Percentiles rank a stretch among this genome's conserved stretches.
phyloP scores from a whole-genome alignment of 2,797 vertebrate species.

The Melanotaenia pygmaea region DNA sequence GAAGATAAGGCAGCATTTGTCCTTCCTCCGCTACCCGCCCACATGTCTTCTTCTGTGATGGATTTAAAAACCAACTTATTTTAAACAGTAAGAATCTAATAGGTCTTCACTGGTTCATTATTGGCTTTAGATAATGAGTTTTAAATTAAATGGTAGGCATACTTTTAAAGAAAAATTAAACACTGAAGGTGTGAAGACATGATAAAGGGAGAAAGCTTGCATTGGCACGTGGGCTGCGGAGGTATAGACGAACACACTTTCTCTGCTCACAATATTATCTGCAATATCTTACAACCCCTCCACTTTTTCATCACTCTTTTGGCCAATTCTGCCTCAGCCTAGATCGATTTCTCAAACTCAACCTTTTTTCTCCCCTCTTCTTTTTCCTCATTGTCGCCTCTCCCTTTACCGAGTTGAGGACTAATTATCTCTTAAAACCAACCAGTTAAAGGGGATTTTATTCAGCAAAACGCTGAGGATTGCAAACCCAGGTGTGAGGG shows the following conservation, averaged over 20 bases:
- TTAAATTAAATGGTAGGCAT: conserved; percentile 37
- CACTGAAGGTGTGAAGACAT: conserved; percentile 25
- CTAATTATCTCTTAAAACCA: conserved; percentile 74
- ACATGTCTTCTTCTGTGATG: conserved; percentile 22
- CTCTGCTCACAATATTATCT: conserved; percentile 10
- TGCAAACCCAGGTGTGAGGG: conserved; percentile 63
- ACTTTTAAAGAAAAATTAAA: conserved; percentile 41
- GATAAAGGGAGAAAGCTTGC: conserved; percentile 5
- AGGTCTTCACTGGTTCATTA: conserved; percentile 40
- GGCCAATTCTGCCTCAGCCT: background rate
- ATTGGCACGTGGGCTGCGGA: background rate
- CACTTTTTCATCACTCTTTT: conserved; percentile 11
- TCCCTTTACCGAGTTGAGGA: conserved; percentile 67
- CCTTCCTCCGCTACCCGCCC: conserved; percentile 27
- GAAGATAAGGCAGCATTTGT: conserved; percentile 29
- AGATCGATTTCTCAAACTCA: conserved; percentile 46
- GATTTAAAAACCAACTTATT: conserved; percentile 41
- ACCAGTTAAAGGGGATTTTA: conserved; percentile 66
- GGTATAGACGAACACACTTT: conserved; percentile 1
- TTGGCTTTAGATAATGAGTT: conserved; percentile 40
- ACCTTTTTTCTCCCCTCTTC: conserved; percentile 14
- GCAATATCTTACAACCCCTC: conserved; percentile 23
- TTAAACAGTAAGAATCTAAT: conserved; percentile 18
- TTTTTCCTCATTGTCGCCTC: conserved; percentile 29
- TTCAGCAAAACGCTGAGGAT: conserved; percentile 74